A percentile compares a stretch with the other conserved stretches of the same genome.
phyloP scores from a whole-genome alignment of 2,113 vertebrate genomes.

The Erpornis zantholeuca region DNA sequence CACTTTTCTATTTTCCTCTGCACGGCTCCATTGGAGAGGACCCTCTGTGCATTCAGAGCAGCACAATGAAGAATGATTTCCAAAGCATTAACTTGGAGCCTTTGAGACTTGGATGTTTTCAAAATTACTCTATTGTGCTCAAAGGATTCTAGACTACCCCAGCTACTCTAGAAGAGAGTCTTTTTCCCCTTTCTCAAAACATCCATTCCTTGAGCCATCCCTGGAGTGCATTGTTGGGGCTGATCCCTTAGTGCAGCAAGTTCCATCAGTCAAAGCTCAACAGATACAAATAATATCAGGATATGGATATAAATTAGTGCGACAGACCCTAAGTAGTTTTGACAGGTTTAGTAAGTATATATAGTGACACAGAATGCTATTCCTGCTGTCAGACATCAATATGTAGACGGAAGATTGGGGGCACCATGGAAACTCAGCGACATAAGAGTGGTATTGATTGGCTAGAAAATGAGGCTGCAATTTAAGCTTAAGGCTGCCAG shows the following conservation, averaged over 20 bases:
- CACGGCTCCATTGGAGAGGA: neutral
- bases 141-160: slow-evolving; percentile 44
- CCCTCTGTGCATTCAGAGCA: slow-evolving; percentile 36
- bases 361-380: slow-evolving; percentile 22
- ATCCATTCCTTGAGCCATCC: neutral
- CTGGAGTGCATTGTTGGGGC: slow-evolving; percentile 39
- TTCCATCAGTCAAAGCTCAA: slow-evolving; percentile 40
- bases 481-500: slow-evolving; percentile 34
- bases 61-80: slow-evolving; percentile 53
- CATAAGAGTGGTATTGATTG: slow-evolving; percentile 37
- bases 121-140: slow-evolving; percentile 29
- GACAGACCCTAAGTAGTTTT: slow-evolving; percentile 60
- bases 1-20: slow-evolving; percentile 12
- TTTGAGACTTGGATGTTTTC: slow-evolving; percentile 43
- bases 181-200: slow-evolving; percentile 28
- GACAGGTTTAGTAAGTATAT: slow-evolving; percentile 59
- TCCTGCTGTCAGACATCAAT: slow-evolving; percentile 55
- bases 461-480: slow-evolving; percentile 11
- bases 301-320: slow-evolving; percentile 63
- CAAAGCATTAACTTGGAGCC: slow-evolving; percentile 47
- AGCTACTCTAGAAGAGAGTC: slow-evolving; percentile 30
- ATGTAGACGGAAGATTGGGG: slow-evolving; percentile 50
- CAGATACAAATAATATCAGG: slow-evolving; percentile 64
- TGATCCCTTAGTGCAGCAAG: neutral
- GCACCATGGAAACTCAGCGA: slow-evolving; percentile 45